These are phyloP conservation scores for Gallinago media DNA, from an alignment of 2,113 vertebrate genomes.

Conservation along the genomic window DNA sequence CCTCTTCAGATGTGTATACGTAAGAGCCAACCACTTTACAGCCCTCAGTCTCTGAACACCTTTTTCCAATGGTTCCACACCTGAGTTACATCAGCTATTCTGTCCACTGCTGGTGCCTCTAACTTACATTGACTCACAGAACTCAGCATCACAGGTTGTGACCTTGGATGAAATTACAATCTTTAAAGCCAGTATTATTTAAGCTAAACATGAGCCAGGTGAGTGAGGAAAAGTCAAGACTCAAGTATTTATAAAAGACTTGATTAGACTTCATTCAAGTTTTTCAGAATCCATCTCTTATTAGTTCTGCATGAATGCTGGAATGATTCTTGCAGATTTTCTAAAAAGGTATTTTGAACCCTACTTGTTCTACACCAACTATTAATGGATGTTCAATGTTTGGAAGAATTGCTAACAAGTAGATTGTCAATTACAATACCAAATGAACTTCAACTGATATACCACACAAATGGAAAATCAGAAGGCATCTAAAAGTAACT, in stretches of 20 bases:
- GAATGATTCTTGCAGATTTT: not conserved
- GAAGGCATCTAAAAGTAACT: not conserved
- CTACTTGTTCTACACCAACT: not conserved
- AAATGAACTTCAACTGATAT: not conserved
- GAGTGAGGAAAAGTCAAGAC: not conserved
- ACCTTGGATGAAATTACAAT: not conserved
- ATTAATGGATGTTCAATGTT: not conserved
- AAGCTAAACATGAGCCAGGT: not conserved
- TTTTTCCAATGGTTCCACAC: not conserved
- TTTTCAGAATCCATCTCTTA: not conserved
- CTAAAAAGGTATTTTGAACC: not conserved
- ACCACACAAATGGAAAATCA: not conserved
- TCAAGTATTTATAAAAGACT: not conserved
- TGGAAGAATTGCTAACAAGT: not conserved
- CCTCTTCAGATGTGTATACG: slow-evolving; percentile 28
- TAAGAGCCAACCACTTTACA: slow-evolving; percentile 41
- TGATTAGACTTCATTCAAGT: not conserved
- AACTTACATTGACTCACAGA: not conserved
- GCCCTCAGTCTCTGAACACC: not conserved
- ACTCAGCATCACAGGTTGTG: not conserved
- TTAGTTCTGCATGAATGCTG: not conserved
- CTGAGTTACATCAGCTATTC: not conserved
- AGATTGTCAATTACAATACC: not conserved
- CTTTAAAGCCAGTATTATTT: not conserved
- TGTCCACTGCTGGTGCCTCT: not conserved